These are phyloP conservation scores for Zoanthus gigantus DNA, from an alignment of 92 coral and sea anemone species.

Conservation along the genomic window DNA sequence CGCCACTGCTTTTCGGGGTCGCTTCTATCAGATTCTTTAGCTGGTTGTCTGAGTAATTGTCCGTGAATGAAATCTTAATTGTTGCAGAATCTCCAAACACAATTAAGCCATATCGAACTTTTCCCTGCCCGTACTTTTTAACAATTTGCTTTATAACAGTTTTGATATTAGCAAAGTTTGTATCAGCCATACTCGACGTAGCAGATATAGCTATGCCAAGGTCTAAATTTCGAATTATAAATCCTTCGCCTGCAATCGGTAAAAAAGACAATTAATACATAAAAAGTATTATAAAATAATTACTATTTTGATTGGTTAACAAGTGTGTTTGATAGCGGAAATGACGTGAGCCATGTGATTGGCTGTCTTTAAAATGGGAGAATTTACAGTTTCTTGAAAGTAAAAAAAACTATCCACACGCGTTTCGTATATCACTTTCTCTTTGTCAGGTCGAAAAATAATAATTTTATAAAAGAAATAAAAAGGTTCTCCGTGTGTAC, in stretches of 20 bases:
- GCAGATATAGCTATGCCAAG: constrained; percentile 55
- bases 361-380: too few relatives aligned
- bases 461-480: too few relatives aligned
- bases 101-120: constrained; percentile 48
- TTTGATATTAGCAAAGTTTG: constrained; percentile 40
- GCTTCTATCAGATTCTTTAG: constrained; percentile 49
- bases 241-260: constrained; percentile 28
- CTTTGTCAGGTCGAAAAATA: too few relatives aligned
- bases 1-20: constrained; percentile 58
- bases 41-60: not conserved
- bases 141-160: constrained; percentile 38
- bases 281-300: not conserved
- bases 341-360: too few relatives aligned
- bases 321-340: too few relatives aligned
- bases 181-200: constrained; percentile 39
- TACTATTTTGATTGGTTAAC: too few relatives aligned
- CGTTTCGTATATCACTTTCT: too few relatives aligned
- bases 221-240: constrained; percentile 43
- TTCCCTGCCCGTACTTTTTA: constrained; percentile 38
- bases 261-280: not conserved
- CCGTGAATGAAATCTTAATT: constrained; percentile 46
- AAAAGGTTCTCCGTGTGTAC: too few relatives aligned
- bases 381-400: not conserved
- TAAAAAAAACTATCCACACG: not conserved
- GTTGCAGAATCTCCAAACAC: constrained; percentile 55